Base-by-base conservation (phyloP, 1,140 invertebrate genomes). In the Carcinoscorpius rotundicauda region DNA sequence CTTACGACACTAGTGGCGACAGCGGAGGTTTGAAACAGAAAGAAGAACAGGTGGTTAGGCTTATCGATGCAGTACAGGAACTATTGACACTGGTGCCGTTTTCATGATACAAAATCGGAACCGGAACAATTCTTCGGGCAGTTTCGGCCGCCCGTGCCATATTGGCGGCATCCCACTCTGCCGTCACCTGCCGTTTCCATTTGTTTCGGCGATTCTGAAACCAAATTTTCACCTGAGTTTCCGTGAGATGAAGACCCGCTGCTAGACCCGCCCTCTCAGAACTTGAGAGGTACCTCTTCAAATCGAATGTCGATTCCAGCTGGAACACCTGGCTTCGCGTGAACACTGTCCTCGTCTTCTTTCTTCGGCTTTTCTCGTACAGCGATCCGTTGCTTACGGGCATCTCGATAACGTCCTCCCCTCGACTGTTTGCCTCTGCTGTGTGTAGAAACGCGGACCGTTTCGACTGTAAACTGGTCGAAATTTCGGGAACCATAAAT, bases 311-410 rank as follows among this genome's bases (percentile, higher is more conserved):
- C 4, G 91, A 94, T 75, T 99, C 97, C 65, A 99, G 78, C 76
- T 98, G 95, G 75, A 97, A 98, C 0, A 98, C 94, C 71, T 85
- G 84, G 73, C 80, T 83, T 58, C 96, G 80, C 0, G 94, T 97
- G 80, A 99, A 98, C 1, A 98, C 96, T 0, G 96, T 99, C 61
- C 96, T 80, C 0, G 95, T 98, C 77, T 99, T 98, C 82, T 98
- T 98, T 60, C 95, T 81, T 75, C 93, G 91, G 60, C 86, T 86
- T 62, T 76, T 65, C 49, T 68, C 66, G 61, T 63, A 55, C 53
- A 29, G 29, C 29, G 29, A 29, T 29, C 29, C 2, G 29, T 29
- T 29, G 29, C 29, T 29, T 29, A 29, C 29, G 29, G 29, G 29
- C 29, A 29, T 29, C 29, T 29, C 29, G 29, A 29, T 29, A 29